Percentiles rank a stretch among this genome's conserved stretches.
These are phyloP conservation scores for Tychaedon coryphoeus DNA, from an alignment of 2,113 vertebrate genomes.

Conservation along the genomic window DNA sequence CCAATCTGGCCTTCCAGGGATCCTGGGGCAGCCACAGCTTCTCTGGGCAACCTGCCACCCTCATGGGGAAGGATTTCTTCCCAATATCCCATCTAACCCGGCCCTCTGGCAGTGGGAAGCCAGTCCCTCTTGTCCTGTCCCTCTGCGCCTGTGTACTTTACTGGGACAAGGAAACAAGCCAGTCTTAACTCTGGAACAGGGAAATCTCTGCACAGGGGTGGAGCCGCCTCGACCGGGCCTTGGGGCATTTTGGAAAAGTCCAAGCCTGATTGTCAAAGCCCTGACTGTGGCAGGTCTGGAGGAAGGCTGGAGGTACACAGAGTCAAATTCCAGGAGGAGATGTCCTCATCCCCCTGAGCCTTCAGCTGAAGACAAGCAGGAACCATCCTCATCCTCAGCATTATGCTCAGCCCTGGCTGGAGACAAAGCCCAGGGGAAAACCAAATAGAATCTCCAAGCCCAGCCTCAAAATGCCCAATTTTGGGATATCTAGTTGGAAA, in stretches of 20 bases:
- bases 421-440: background rate
- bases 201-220: rapidly evolving
- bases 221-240: background rate
- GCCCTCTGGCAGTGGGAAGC: background rate
- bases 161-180: background rate
- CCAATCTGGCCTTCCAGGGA: background rate
- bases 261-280: background rate
- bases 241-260: background rate
- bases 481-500: rapidly evolving
- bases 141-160: rapidly evolving
- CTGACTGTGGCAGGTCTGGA: background rate
- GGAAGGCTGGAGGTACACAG: rapidly evolving
- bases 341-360: background rate
- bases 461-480: rapidly evolving
- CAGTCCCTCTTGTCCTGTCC: background rate
- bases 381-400: background rate
- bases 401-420: background rate
- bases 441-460: rapidly evolving
- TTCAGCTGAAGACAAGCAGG: background rate
- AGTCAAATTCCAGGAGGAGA: background rate
- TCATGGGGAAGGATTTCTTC: background rate
- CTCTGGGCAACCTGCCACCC: background rate
- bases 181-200: background rate
- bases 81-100: background rate
- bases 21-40: background rate